Percentiles rank a stretch among this genome's conserved stretches.
phyloP scores from a whole-genome alignment of 2,888 invertebrate genomes.

The Tipula confusa region DNA sequence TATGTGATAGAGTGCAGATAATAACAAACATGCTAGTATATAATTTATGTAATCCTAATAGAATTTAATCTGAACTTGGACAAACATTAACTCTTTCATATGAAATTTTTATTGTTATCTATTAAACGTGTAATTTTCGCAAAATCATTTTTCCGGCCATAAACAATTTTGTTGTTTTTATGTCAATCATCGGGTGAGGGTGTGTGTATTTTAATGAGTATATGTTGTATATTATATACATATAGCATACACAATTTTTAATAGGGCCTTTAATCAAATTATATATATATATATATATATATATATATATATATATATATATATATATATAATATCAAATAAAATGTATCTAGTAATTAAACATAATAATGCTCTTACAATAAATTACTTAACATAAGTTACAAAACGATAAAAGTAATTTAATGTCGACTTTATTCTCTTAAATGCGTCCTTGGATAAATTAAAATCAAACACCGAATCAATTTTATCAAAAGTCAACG shows the following conservation, averaged over 20 bases:
- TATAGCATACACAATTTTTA: not conserved
- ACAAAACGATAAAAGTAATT: too few species aligned
- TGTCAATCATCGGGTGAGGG: slow-evolving; percentile 6
- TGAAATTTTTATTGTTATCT: not conserved
- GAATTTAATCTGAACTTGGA: too few species aligned
- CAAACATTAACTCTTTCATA: not conserved
- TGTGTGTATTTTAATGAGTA: not conserved
- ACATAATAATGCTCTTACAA: too few species aligned
- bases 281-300: not conserved
- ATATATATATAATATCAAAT: too few species aligned
- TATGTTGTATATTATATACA: not conserved
- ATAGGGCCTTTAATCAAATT: not conserved
- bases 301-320: too few species aligned
- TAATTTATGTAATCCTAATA: not conserved
- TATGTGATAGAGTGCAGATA: too few species aligned
- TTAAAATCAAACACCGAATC: too few species aligned
- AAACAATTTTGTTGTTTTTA: not conserved
- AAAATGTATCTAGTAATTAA: too few species aligned
- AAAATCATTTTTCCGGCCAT: not conserved
- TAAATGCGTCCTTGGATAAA: too few species aligned
- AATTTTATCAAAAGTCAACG: too few species aligned
- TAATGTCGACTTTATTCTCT: too few species aligned
- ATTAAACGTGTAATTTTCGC: not conserved
- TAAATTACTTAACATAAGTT: too few species aligned
- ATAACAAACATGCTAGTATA: not conserved